A percentile compares a stretch with the other conserved stretches of the same genome.
These are phyloP conservation scores for Abscondita cerata DNA, from an alignment of 2,888 invertebrate species.

Conservation along the genomic window DNA sequence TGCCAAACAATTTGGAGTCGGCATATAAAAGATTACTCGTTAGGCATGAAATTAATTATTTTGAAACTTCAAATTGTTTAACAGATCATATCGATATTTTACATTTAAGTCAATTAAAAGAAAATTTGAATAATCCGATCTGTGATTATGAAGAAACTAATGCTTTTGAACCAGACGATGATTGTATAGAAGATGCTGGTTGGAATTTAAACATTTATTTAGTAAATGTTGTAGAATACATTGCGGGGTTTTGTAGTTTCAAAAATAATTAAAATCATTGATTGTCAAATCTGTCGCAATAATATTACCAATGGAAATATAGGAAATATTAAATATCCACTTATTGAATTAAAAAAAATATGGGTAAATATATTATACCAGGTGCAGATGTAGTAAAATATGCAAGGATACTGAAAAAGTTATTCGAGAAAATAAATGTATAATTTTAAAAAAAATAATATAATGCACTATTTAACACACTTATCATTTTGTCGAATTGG, in stretches of 20 bases:
- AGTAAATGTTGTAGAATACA: constrained; percentile 23
- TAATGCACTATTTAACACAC: too few relatives aligned
- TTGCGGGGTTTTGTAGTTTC: constrained; percentile 23
- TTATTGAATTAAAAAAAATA: constrained; percentile 8
- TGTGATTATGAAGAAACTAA: background rate
- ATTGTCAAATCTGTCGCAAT: constrained; percentile 6
- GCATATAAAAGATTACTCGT: constrained; percentile 33
- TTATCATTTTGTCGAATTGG: too few relatives aligned
- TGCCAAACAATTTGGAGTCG: constrained; percentile 27
- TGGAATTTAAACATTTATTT: constrained; percentile 10
- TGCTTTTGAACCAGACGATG: background rate
- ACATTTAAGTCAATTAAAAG: constrained; percentile 4
- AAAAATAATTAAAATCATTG: constrained; percentile 5
- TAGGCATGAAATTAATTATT: constrained; percentile 17
- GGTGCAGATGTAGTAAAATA: background rate
- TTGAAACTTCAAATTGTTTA: constrained; percentile 14
- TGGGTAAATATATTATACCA: background rate
- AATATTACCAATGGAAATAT: too few relatives aligned
- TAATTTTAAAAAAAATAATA: too few relatives aligned
- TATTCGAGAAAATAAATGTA: background rate
- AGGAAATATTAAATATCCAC: background rate
- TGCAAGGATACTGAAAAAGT: background rate
- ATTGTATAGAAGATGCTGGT: background rate
- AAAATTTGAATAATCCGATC: background rate
- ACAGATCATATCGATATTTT: constrained; percentile 13